phyloP scores from a whole-genome alignment of 2,888 invertebrate genomes.

The Boloria selene region DNA sequence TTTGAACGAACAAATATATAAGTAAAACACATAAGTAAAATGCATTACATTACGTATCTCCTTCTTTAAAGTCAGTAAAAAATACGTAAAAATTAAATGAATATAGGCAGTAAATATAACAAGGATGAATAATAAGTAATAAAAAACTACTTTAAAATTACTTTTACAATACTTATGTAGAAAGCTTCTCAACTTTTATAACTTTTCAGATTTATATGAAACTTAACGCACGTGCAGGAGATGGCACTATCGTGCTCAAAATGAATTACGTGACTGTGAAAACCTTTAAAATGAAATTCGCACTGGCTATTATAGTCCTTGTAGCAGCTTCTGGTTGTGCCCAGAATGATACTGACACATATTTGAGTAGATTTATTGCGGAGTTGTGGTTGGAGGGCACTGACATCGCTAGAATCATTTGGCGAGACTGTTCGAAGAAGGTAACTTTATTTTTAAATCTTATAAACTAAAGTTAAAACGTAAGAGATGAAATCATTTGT shows the following conservation, averaged over 20 bases:
- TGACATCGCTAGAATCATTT: constrained; percentile 70
- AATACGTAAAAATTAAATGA: no score
- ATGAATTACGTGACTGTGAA: constrained; percentile 58
- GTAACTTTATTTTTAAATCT: constrained; percentile 48
- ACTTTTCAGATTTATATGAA: constrained; percentile 25
- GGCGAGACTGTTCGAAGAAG: constrained; percentile 78
- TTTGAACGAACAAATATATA: no score
- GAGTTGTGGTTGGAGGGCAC: constrained; percentile 77
- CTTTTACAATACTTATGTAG: background rate
- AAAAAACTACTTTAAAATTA: no score
- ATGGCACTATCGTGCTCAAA: constrained; percentile 53
- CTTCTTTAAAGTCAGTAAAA: no score
- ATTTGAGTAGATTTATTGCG: constrained; percentile 68
- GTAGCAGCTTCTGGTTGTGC: constrained; percentile 52
- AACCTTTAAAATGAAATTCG: constrained; percentile 49
- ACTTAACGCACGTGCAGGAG: constrained; percentile 43
- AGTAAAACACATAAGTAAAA: no score
- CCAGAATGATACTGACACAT: constrained; percentile 60
- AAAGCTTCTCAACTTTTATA: background rate
- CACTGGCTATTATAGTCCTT: constrained; percentile 49
- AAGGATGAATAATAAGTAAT: no score
- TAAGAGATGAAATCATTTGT: no score
- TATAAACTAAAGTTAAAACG: background rate
- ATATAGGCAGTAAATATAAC: no score
- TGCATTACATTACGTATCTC: no score